These are phyloP conservation scores for Crotalus horridus DNA, from an alignment of 2,113 vertebrate genomes.

Conservation along the genomic window DNA sequence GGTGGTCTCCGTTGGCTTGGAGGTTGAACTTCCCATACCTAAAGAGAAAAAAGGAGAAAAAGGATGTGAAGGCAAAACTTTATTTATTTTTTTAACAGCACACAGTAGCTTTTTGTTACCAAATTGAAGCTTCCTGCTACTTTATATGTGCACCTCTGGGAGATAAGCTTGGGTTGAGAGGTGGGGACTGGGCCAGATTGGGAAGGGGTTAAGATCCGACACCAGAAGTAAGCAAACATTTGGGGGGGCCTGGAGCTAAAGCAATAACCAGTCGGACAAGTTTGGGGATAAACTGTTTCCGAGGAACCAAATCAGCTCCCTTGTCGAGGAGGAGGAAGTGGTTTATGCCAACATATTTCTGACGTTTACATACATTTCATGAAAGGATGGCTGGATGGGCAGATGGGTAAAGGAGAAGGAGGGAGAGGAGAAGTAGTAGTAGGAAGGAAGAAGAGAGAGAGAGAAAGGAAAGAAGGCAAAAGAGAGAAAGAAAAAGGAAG, in stretches of 20 bases:
- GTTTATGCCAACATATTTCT: not conserved
- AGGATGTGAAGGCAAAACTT: not conserved
- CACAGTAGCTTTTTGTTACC: not conserved
- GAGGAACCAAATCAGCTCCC: not conserved
- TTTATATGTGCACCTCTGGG: too few species aligned
- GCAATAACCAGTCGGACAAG: not conserved
- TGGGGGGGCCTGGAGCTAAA: not conserved
- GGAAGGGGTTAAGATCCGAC: not conserved
- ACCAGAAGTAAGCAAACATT: not conserved
- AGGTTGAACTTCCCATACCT: conserved; percentile 89
- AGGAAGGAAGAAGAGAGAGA: not conserved
- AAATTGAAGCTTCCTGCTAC: not conserved
- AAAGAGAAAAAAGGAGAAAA: not conserved
- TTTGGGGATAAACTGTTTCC: not conserved
- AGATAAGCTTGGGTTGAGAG: not conserved
- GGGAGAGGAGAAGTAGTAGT: not conserved
- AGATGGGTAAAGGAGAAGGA: not conserved
- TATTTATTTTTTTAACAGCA: too few species aligned
- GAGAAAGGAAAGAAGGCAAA: not conserved
- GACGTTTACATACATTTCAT: not conserved
- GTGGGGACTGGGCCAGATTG: not conserved
- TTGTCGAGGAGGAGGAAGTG: not conserved
- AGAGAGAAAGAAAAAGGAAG: too few species aligned
- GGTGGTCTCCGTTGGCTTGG: conserved; percentile 72
- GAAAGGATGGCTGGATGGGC: not conserved